Evolutionary conservation across 2,113 vertebrate genomes (phyloP).

Genomic region (Tragelaphus imberbis): DNA sequence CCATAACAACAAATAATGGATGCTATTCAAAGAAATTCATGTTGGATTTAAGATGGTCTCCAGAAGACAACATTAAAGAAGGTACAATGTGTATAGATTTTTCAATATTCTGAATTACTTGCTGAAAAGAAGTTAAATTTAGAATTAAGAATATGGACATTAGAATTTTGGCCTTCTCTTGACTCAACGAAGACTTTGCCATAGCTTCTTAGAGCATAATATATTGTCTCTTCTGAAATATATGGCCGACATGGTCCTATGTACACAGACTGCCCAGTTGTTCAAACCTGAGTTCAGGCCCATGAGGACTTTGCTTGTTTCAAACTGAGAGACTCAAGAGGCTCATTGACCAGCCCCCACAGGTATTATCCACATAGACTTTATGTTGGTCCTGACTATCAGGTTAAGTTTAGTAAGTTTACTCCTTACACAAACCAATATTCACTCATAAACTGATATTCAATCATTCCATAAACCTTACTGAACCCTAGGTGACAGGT

Average conservation of each 20-base stretch:
- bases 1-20: not conserved
- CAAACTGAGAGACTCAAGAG: not conserved
- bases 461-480: not conserved
- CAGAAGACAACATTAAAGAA: not conserved
- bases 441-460: not conserved
- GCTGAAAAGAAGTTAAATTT: not conserved
- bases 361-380: not conserved
- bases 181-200: not conserved
- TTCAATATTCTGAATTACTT: not conserved
- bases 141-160: not conserved
- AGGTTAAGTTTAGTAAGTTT: not conserved
- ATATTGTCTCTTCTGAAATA: not conserved
- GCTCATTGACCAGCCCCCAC: not conserved
- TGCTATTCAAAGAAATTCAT: not conserved
- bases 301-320: not conserved
- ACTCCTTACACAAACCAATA: not conserved
- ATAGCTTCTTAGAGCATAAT: not conserved
- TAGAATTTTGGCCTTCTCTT: not conserved
- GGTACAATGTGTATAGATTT: not conserved
- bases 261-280: not conserved
- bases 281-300: not conserved
- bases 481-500: not conserved
- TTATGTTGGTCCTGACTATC: not conserved
- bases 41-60: not conserved
- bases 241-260: not conserved